A percentile compares a stretch with the other conserved stretches of the same genome.
phyloP scores from a whole-genome alignment of 2,888 invertebrate species.

The Pilophorus perplexus region DNA sequence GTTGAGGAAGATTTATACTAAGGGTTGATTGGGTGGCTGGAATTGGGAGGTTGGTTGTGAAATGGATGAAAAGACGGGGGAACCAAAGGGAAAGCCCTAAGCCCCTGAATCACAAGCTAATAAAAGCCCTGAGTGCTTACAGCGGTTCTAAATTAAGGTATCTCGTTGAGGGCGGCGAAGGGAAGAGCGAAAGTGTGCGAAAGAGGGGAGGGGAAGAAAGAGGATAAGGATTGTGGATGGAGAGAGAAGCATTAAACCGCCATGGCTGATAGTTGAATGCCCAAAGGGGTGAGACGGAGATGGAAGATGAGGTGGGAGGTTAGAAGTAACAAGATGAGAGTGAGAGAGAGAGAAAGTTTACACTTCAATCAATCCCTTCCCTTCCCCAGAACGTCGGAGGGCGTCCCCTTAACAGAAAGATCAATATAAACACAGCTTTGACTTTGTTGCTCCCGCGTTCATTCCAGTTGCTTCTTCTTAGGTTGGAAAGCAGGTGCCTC shows the following conservation, averaged over 20 bases:
- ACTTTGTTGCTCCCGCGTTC: constrained; percentile 2
- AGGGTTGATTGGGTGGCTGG: constrained; percentile 25
- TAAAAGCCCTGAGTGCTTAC: constrained; percentile 31
- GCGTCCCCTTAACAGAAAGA: constrained; percentile 26
- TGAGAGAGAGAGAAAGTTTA: constrained; percentile 30
- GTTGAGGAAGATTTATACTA: constrained; percentile 18
- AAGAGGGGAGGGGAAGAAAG: not conserved
- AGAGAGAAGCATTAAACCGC: constrained; percentile 23
- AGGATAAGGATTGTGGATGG: not conserved
- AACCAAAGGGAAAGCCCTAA: constrained; percentile 9
- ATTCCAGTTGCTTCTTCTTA: too few relatives aligned
- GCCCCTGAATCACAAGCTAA: constrained; percentile 27
- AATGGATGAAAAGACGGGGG: not conserved
- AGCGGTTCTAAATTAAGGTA: constrained; percentile 28
- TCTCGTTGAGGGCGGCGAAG: constrained; percentile 4
- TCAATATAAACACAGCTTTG: constrained; percentile 39
- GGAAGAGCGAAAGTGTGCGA: not conserved
- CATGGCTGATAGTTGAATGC: constrained; percentile 38
- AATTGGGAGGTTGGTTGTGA: constrained; percentile 18
- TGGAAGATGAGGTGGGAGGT: not conserved
- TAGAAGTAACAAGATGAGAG: constrained; percentile 36
- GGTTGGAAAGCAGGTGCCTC: too few relatives aligned
- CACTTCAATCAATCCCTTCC: constrained; percentile 40
- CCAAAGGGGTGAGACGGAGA: constrained; percentile 13
- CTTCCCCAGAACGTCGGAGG: constrained; percentile 1